Conservation (phyloP, 2,888 invertebrate species). For the Diploptera punctata region DNA sequence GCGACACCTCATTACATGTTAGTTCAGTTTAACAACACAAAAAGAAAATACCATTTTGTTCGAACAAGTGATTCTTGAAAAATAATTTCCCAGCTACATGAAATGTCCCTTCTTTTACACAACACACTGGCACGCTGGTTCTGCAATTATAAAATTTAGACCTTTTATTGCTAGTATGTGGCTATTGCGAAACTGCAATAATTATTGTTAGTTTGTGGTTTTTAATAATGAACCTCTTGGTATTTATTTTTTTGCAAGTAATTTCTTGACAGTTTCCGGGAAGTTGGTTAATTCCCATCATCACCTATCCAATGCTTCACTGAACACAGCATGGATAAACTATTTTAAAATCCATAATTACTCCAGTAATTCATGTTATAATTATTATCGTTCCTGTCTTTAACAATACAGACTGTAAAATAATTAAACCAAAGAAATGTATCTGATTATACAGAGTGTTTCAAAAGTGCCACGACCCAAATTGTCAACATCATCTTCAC, state of each 20-base stretch:
- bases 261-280: conserved; percentile 5
- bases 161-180: neutral
- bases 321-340: neutral
- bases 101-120: conserved; percentile 11
- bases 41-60: conserved; percentile 6
- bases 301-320: neutral
- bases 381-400: no score
- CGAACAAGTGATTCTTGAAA: conserved; percentile 11
- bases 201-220: conserved; percentile 22
- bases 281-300: conserved; percentile 1
- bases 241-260: neutral
- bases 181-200: conserved; percentile 3
- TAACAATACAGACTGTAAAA: no score
- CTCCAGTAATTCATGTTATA: no score
- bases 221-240: conserved; percentile 4
- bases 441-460: no score
- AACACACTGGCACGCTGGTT: neutral
- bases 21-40: neutral
- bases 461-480: no score
- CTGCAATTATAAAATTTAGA: neutral
- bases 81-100: neutral
- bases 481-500: no score
- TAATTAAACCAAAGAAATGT: no score
- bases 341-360: neutral
- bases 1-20: conserved; percentile 19